Percentiles rank a stretch among this genome's conserved stretches.
Conservation (phyloP, 2,113 vertebrate genomes). For the Tetrax tetrax region DNA sequence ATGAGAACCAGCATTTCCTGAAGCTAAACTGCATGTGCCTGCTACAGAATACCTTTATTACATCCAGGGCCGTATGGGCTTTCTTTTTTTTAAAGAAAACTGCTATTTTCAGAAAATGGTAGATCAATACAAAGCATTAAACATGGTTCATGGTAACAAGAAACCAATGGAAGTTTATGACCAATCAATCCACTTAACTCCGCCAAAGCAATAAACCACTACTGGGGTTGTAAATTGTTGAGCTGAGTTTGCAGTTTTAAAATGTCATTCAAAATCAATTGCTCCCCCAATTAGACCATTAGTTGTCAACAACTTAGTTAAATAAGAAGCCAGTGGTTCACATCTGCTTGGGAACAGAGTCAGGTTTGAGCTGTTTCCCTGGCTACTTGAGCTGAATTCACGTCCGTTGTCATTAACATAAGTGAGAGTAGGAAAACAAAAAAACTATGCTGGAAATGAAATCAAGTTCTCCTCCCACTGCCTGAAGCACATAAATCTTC, state of each 20-base stretch:
- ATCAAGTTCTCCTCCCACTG: slow-evolving; percentile 47
- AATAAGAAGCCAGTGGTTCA: slow-evolving; percentile 10
- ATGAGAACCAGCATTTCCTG: slow-evolving; percentile 4
- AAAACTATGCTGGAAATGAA: slow-evolving; percentile 18
- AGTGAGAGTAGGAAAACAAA: slow-evolving; percentile 21
- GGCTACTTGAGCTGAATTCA: slow-evolving; percentile 21
- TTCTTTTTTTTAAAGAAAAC: neutral
- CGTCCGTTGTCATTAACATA: neutral
- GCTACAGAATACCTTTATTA: neutral
- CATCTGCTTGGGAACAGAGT: slow-evolving; percentile 19
- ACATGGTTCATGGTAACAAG: neutral
- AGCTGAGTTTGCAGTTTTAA: slow-evolving; percentile 37
- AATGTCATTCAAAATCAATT: slow-evolving; percentile 48
- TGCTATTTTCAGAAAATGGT: neutral
- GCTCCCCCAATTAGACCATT: neutral
- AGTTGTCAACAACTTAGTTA: slow-evolving; percentile 19
- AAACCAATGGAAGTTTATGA: slow-evolving; percentile 29
- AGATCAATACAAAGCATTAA: neutral
- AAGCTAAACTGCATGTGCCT: neutral
- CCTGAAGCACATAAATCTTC: slow-evolving; percentile 46
- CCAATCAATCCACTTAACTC: slow-evolving; percentile 40
- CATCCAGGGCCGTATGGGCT: neutral
- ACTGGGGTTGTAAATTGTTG: neutral
- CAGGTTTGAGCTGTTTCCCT: slow-evolving; percentile 14
- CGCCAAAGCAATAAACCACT: slow-evolving; percentile 13